Evolutionary conservation across 2,797 vertebrate species (phyloP).

Genomic region (Helarctos malayanus): DNA sequence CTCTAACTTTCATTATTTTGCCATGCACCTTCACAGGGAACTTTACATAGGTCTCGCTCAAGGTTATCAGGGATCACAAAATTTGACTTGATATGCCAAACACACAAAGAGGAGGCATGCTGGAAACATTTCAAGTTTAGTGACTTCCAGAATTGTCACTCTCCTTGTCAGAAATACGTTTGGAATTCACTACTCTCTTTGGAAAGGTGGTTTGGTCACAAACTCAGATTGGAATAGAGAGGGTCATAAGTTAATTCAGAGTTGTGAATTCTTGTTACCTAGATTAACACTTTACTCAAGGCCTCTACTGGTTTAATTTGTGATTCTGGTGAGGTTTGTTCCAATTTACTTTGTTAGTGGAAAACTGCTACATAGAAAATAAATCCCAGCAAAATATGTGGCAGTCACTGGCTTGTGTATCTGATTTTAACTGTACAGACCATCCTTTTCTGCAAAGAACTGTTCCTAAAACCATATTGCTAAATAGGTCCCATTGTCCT

Average conservation of each 20-base stretch:
- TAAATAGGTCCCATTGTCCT: not conserved
- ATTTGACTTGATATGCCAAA: not conserved
- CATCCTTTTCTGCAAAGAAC: not conserved
- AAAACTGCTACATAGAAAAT: not conserved
- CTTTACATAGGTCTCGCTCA: not conserved
- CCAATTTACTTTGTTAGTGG: not conserved
- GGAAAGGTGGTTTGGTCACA: not conserved
- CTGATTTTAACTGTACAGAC: not conserved
- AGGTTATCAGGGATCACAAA: not conserved
- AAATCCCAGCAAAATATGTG: not conserved
- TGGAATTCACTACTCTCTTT: not conserved
- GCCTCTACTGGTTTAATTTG: not conserved
- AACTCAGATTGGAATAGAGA: not conserved
- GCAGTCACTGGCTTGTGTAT: not conserved
- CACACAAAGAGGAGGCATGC: not conserved
- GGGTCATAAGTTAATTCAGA: not conserved
- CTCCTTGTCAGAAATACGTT: not conserved
- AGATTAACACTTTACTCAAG: not conserved
- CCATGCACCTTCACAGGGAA: not conserved
- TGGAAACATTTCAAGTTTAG: not conserved
- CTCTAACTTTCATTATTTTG: not conserved
- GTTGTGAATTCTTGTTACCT: not conserved
- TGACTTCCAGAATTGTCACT: not conserved
- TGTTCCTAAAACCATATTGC: constrained; percentile 4
- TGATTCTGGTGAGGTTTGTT: not conserved